phyloP scores from a whole-genome alignment of 2,888 invertebrate species.

The Lucinisca nassula region DNA sequence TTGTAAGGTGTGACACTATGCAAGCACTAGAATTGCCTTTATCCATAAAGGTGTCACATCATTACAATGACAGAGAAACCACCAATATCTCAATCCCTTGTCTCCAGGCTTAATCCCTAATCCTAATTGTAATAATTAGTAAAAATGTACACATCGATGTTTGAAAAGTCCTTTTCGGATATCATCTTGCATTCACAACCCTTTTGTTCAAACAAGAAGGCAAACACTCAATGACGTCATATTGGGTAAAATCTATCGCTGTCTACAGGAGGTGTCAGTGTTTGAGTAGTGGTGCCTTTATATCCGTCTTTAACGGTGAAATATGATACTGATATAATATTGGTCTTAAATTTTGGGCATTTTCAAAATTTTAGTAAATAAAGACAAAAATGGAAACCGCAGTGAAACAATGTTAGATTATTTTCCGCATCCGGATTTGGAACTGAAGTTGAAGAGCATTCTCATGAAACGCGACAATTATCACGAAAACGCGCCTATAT shows the following conservation, averaged over 20 bases:
- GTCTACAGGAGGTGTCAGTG: neutral
- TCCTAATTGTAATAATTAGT: conserved; percentile 6
- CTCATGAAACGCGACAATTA: too few species aligned
- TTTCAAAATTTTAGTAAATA: neutral
- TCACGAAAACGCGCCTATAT: too few species aligned
- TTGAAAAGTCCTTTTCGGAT: neutral
- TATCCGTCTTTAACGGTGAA: conserved; percentile 11
- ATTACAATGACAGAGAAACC: conserved; percentile 1
- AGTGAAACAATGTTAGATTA: neutral
- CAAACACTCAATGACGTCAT: conserved; percentile 49
- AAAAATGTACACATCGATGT: conserved; percentile 1
- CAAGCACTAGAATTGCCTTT: neutral
- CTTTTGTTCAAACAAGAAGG: conserved; percentile 12
- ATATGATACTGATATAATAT: neutral
- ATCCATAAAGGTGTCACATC: neutral
- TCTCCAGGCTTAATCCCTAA: neutral
- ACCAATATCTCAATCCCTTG: neutral
- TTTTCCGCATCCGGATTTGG: neutral
- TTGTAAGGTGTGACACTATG: neutral
- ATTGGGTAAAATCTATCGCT: neutral
- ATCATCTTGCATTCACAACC: neutral
- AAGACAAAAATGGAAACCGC: too few species aligned
- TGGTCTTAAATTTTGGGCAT: neutral
- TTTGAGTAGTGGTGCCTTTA: conserved; percentile 8
- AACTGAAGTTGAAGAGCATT: too few species aligned